Base-by-base conservation (phyloP, 30 jellyfish, hydroid and myxozoan genomes). In the Aurelia sp. region DNA sequence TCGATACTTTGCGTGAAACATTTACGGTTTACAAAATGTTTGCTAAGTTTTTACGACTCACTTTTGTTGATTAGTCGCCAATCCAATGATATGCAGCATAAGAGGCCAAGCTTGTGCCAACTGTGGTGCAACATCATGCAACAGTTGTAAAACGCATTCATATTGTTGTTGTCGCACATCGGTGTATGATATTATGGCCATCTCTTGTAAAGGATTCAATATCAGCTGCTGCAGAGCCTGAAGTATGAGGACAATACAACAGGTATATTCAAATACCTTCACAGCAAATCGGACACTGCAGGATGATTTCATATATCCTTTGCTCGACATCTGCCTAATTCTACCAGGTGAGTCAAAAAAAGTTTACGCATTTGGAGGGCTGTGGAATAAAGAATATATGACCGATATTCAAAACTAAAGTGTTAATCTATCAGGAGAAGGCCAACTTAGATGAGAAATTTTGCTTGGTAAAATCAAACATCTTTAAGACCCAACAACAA, bases 51-150 rank as follows among this genome's bases (percentile, higher is more conserved):
- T 9, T 13, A 9, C 8, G 19, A 57, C 96, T 75, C 62, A 88
- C 98, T 78, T 93, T 67, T 93, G 98, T 55, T 93, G 98, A 80
- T 93, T 93, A 1, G 98, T 93, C 4, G 98, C 98, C 2, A 92
- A 85, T 41, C 98, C 98, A 64, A 93, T 88, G 5, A 93, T 93
- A 30, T 95, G 92, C 66, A 93, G 80, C 87, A 93, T 68, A 21
- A 93, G 76, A 0, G 98, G 98, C 98, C 98, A 93, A 10, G 98
- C 97, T 5, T 91, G 88, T 38, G 89, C 86, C 7, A 93, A 88
- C 71, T 74, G 90, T 13, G 96, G 97, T 5, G 98, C 98, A 18
- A 87, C 69, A 63, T 93, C 97, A 41, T 93, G 98, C 19, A 93
- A 64, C 22, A 87, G 59, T 60, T 87, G 96, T 78, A 93, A 67